Base-by-base conservation (phyloP, 2,888 invertebrate species). In the Xanthia icteritia region DNA sequence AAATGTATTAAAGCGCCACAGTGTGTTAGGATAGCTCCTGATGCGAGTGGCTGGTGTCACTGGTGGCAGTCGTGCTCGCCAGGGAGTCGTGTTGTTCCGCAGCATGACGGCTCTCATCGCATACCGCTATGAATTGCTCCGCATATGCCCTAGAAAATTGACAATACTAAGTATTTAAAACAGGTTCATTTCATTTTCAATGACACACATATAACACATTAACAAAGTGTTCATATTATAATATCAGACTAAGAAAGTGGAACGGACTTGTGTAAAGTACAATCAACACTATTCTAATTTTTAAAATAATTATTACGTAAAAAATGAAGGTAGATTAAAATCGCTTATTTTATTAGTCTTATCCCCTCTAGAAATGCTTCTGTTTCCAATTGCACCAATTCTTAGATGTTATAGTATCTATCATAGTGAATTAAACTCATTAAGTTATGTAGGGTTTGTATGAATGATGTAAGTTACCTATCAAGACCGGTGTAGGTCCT, bases 91-190 rank as follows among this genome's bases (percentile, higher is more conserved):
- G 95, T 27, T 93, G 94, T 88, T 95, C 96, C 5, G 94, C 94
- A 54, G 96, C 95, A 89, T 94, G 94, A 31, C 97, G 94, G 88
- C 94, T 97, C 92, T 97, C 97, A 91, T 97, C 97, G 90, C 97
- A 97, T 72, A 97, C 97, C 68, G 97, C 97, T 86, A 97, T 97
- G 92, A 97, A 97, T 93, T 97, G 97, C 91, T 97, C 97, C 20
- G 97, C 97, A 90, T 97, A 97, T 9, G 97, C 95, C 85, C 97
- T 97, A 94, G 1, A 92, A 90, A 15, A 65, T 54, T 61, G 6
- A 64, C 31, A 60, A 31, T 31, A 48, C 27, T 15, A 27, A 48
- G 45, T 48, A 51, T 54, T 36, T 36, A 17, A 54, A 54, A 54
- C 20, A 23, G 61, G 13, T 15, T 20, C 2, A 42, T 69, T 61